Base-by-base conservation (phyloP, 2,888 invertebrate genomes). In the Malthinus flaveolus region DNA sequence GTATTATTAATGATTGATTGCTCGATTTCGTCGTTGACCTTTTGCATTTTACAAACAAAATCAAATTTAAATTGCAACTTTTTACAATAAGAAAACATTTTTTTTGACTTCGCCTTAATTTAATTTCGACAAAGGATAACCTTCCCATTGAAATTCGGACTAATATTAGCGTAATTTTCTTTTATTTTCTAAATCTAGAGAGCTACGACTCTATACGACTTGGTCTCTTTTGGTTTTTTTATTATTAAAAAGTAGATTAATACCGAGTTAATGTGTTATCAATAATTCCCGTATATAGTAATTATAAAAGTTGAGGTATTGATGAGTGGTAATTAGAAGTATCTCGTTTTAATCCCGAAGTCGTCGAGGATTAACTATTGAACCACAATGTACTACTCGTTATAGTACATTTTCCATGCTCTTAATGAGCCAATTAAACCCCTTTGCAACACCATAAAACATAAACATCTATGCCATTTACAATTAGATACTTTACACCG, bases 401-500 rank as follows among this genome's bases (percentile, higher is more conserved):
- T 61, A 47, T 55, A 61, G 55, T 55, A 61, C 61, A 58, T 57
- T 61, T 51, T 44, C 55, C 58, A 55, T 58, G 54, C 58, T 58
- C 59, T 54, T 62, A 62, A 62, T 59, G 59, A 62, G 62, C 59
- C 62, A 62, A 62, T 62, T 62, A 62, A 59, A 50, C 39, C 53
- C 56, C 56, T 59, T 62, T 62, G 39, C 49, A 45, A 44, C 44
- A 52, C 33, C 12, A 52, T 56, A 53, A 62, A 62, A 54, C 56
- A 48, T 52, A 56, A 56, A 60, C 56, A 49, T 42, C 37, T 53
- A 39, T 48, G 49, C 56, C 52, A 50, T 59, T 56, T 62, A 56
- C 59, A 56, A 56, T 59, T 56, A 62, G 46, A 59, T 35, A 48
- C 49, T 62, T 62, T 61, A 54, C 61, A 55, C 57, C 51, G 51